Base-by-base conservation (phyloP, 2,888 invertebrate species). In the Dryocosmus kuriphilus region DNA sequence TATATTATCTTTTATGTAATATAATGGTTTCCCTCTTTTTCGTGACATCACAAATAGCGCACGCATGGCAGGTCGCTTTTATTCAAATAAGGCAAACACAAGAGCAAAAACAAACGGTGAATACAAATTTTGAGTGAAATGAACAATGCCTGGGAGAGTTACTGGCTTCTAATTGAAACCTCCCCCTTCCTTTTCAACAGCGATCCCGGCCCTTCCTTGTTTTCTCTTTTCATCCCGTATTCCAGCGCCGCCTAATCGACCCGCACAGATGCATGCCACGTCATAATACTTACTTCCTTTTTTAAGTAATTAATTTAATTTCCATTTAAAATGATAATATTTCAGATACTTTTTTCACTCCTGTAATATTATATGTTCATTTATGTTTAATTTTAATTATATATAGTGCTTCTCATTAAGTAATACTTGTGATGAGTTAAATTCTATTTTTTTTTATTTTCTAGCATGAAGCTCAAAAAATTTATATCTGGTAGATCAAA, bases 151-250 rank as follows among this genome's bases (percentile, higher is more conserved):
- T 85, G 86, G 88, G 89, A 90, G 91, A 91, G 90, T 91, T 91
- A 91, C 90, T 89, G 89, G 89, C 89, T 91, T 87, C 90, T 91
- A 91, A 91, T 91, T 91, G 91, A 90, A 91, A 90, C 89, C 89
- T 87, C 88, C 87, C 88, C 88, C 87, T 71, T 80, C 76, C 76
- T 75, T 76, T 78, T 62, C 75, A 75, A 75, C 75, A 82, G 67
- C 79, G 61, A 74, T 78, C 75, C 79, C 74, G 73, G 79, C 85
- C 81, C 82, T 84, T 80, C 75, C 77, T 81, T 73, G 77, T 81
- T 80, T 80, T 74, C 81, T 80, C 82, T 80, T 81, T 79, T 75
- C 82, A 75, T 79, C 84, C 78, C 82, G 79, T 77, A 74, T 82
- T 79, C 83, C 78, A 82, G 78, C 77, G 71, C 81, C 86, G 82